A percentile compares a stretch with the other conserved stretches of the same genome.
These are phyloP conservation scores for Reticulitermes speratus DNA, from an alignment of 1,140 invertebrate species.

Conservation along the genomic window DNA sequence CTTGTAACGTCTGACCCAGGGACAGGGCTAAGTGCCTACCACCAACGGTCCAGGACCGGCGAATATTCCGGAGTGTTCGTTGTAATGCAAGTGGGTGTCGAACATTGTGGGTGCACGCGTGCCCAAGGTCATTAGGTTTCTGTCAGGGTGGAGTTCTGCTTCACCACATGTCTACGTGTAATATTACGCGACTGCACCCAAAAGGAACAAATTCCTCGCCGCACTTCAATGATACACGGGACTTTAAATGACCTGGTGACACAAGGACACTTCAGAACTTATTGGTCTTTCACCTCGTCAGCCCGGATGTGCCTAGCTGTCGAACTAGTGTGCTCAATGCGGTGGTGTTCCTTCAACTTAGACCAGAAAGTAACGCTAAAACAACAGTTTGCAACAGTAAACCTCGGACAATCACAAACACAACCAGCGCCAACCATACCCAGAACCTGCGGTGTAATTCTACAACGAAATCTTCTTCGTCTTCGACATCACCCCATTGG, in stretches of 20 bases:
- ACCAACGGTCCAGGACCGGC: not conserved
- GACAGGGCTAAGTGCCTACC: not conserved
- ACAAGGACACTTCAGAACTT: not conserved
- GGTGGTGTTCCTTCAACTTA: too few species aligned
- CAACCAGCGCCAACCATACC: too few species aligned
- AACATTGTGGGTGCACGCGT: not conserved
- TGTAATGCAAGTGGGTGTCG: not conserved
- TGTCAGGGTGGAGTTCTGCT: not conserved
- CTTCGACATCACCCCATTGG: too few species aligned
- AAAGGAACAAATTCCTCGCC: not conserved
- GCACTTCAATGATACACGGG: not conserved
- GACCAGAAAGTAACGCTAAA: too few species aligned
- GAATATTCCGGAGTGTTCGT: not conserved
- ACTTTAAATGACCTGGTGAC: not conserved
- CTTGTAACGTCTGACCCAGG: too few species aligned
- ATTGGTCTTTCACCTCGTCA: not conserved
- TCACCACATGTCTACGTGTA: not conserved
- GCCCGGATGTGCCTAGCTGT: not conserved
- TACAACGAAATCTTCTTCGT: too few species aligned
- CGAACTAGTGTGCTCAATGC: not conserved
- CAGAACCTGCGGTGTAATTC: too few species aligned
- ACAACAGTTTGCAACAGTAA: too few species aligned
- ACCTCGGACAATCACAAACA: too few species aligned
- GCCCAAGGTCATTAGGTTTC: not conserved
- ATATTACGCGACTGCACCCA: slow-evolving; percentile 3